These are phyloP conservation scores for Tragulus kanchil DNA, from an alignment of 2,113 vertebrate genomes.

Conservation along the genomic window DNA sequence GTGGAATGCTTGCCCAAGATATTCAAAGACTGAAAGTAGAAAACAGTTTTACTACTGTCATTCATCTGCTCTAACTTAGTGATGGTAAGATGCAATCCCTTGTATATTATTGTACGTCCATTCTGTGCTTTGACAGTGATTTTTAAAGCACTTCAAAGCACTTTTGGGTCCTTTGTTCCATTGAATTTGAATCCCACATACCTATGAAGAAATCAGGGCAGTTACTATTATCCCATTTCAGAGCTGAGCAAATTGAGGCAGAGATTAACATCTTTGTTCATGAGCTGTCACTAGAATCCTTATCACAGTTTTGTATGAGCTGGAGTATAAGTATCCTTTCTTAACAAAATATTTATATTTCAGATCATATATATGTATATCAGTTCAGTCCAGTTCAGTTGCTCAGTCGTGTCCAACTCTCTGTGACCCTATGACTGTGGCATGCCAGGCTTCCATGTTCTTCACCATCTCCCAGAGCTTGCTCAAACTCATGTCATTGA, in stretches of 20 bases:
- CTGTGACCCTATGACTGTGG: too few relatives aligned
- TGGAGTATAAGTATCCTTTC: neutral
- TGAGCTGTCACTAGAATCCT: neutral
- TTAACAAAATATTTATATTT: neutral
- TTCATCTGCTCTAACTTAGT: neutral
- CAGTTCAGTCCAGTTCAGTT: too few relatives aligned
- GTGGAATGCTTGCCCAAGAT: neutral
- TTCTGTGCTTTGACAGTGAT: neutral
- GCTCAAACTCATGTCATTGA: too few relatives aligned
- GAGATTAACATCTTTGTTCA: neutral
- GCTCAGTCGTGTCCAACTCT: too few relatives aligned
- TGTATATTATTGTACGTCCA: neutral
- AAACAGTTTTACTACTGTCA: neutral
- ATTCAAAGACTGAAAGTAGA: constrained; percentile 34
- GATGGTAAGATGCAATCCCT: neutral
- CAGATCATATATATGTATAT: neutral
- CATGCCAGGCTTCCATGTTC: too few relatives aligned
- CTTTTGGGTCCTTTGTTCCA: neutral
- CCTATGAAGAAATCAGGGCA: neutral
- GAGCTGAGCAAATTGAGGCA: neutral
- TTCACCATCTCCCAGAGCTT: too few relatives aligned
- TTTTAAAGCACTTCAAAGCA: constrained; percentile 42
- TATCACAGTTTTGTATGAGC: neutral
- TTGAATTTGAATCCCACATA: neutral
- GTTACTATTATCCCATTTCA: neutral